Base-by-base conservation (phyloP, 2,888 invertebrate genomes). In the Xanthorhoe designata region DNA sequence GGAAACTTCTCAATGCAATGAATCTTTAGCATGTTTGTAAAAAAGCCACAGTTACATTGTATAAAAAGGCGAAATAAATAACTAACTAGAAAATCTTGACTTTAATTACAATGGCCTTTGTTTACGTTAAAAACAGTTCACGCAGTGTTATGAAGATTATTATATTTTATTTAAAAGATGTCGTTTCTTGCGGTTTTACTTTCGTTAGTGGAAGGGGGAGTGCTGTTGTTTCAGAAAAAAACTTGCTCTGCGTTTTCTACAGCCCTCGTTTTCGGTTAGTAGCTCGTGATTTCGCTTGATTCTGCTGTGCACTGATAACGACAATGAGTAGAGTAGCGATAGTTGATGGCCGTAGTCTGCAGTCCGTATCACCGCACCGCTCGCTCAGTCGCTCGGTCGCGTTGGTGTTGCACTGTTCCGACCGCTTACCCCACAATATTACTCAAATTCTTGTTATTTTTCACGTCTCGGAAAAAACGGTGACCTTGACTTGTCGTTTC, bases 301-400 rank as follows among this genome's bases (percentile, higher is more conserved):
- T 84, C 74, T 79, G 86, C 85, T 81, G 78, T 85, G 87, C 88
- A 87, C 87, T 87, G 88, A 88, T 88, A 88, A 88, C 88, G 86
- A 65, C 82, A 72, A 70, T 75, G 78, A 78, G 73, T 75, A 77
- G 70, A n/a, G 24, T 24, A 24, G 24, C 64, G 64, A 66, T 68
- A 64, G 70, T 62, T 55, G 65, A 61, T 51, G 57, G 64, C 38
- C 59, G 62, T 45, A 51, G 56, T 57, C 53, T 54, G 50, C 53
- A 61, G 61, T 24, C 60, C 62, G 62, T 58, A 52, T 64, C 60
- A 49, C 38, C 51, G 17, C 24, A 24, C 24, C 1, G 24, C 47
- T 17, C 42, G 55, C 63, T 67, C 82, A 85, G 79, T 78, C 78
- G 77, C 68, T 75, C 75, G 76, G 71, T 74, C 74, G 75, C 78